Evolutionary conservation across 2,888 invertebrate species (phyloP), one percentile per base, ranked within the genome.

Genomic region (Agrochola lota): DNA sequence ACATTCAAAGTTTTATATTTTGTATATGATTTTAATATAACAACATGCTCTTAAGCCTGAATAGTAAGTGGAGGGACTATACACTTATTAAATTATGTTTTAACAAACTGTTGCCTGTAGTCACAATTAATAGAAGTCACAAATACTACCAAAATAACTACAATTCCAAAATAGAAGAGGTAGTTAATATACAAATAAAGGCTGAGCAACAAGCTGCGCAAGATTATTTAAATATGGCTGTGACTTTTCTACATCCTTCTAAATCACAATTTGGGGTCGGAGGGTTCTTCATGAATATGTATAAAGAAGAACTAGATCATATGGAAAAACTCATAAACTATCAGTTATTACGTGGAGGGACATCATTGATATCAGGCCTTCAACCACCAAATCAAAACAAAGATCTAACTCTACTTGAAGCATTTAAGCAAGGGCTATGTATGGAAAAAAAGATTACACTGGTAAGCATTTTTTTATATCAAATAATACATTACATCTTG

Each of bases 231-330:
- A 89, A 84, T 30, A 89, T 93, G 77, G 93, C 92, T 55, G 89
- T 91, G 17, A 72, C 76, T 55, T 93, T 93, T 72, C 78, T 92
- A 9, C 92, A 93, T 62, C 89, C 92, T 5, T 84, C 83, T 71
- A 77, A 88, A 35, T 89, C 91, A n/a, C 84, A 85, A 63, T 78
- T 85, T 46, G 94, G 93, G 3, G 88, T 89, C 26, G 93, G 92
- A 20, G 91, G 91, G 1, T 93, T 90, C 76, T 93, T 92, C 74
- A 92, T 93, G 91, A 91, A 87, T 83, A 93, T 93, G 93, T 93
- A 91, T 83, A 83, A 91, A 26, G 93, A 93, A 77, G 93, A 93
- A 86, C 74, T 93, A 15, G 80, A 83, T 30, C 93, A 94, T 71
- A 91, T 91, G 91, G 88, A 91, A 73, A 83, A 87, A 67, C 89